Evolutionary conservation across 2,113 vertebrate species (phyloP).

Genomic region (Salvelinus alpinus): DNA sequence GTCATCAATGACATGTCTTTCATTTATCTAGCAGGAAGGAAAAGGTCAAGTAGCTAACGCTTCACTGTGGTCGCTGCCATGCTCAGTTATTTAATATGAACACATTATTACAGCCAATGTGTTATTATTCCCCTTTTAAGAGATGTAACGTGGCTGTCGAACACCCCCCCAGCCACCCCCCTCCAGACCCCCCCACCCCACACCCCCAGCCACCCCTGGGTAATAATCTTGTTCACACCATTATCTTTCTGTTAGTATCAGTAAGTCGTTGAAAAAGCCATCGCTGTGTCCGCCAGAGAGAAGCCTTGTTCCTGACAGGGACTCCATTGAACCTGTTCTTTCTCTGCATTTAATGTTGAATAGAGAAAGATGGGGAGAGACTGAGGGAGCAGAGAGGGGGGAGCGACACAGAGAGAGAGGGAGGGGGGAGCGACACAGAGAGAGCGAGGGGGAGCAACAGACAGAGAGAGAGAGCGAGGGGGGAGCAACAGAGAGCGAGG

Average conservation of each 20-base stretch:
- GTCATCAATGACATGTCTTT: constrained; percentile 48
- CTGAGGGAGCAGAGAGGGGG: neutral
- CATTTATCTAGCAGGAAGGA: constrained; percentile 59
- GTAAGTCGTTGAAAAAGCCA: constrained; percentile 54
- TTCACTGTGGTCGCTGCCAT: constrained; percentile 21
- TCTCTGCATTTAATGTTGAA: constrained; percentile 54
- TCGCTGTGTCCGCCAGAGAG: constrained; percentile 28
- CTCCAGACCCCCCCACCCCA: no score
- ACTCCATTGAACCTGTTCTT: constrained; percentile 8
- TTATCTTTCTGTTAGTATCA: constrained; percentile 49
- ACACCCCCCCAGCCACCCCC: constrained; percentile 5
- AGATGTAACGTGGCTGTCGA: neutral
- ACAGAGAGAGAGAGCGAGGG: neutral
- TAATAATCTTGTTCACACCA: constrained; percentile 47
- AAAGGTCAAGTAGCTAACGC: constrained; percentile 68
- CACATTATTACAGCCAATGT: constrained; percentile 51
- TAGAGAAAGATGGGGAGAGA: neutral
- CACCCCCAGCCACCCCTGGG: neutral
- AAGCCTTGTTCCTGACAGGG: constrained; percentile 37
- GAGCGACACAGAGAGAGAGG: no score
- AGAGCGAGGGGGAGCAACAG: neutral
- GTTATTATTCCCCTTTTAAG: constrained; percentile 26
- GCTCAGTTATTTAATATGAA: constrained; percentile 56
- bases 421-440: neutral
- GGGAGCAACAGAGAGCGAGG: neutral